Evolutionary conservation across 1,140 invertebrate species (phyloP), one percentile per base, ranked within the genome.

Genomic region (Melitaea cinxia): DNA sequence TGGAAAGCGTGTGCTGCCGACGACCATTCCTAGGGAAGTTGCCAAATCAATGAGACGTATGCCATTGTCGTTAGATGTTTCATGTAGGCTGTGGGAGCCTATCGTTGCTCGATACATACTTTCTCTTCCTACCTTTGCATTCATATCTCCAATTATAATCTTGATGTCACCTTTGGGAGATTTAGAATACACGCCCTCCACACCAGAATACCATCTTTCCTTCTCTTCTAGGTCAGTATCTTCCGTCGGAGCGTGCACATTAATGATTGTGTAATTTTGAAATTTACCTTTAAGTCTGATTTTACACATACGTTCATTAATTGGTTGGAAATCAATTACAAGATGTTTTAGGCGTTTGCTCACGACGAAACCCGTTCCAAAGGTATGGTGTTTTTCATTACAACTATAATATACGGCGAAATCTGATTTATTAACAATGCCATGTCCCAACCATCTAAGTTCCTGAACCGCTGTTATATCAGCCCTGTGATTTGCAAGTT

Each of bases 401-500:
- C 33, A 35, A 12, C 33, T 35, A 12, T 35, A 35, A 35, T 35
- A 35, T 2, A 2, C 12, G 1, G 33, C 2, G 10, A 10, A 9
- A 5, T 68, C 62, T 35, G 65, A 52, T 14, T 47, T 23, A 1
- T 65, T 53, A 2, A 61, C 24, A 28, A 65, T 56, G 0, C 49
- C 66, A 28, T 66, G 5, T 10, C 33, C 33, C 2, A 12, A 6
- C 33, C 33, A 35, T 12, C 33, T 6, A 2, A 35, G 5, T 69
- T 33, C 65, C 52, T 14, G 65, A 61, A 0, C 62, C 62, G 19
- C 2, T 0, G 65, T 4, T 6, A 71, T 63, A 21, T 63, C 65
- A 5, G 19, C 17, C 17, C 65, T 57, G 24, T 60, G 45, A 10
- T 30, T 19, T 1, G 47, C 47, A 12, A 45, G n/a, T 37, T 60